Base-by-base conservation (phyloP, 2,797 vertebrate genomes). In the Denticeps clupeoides region DNA sequence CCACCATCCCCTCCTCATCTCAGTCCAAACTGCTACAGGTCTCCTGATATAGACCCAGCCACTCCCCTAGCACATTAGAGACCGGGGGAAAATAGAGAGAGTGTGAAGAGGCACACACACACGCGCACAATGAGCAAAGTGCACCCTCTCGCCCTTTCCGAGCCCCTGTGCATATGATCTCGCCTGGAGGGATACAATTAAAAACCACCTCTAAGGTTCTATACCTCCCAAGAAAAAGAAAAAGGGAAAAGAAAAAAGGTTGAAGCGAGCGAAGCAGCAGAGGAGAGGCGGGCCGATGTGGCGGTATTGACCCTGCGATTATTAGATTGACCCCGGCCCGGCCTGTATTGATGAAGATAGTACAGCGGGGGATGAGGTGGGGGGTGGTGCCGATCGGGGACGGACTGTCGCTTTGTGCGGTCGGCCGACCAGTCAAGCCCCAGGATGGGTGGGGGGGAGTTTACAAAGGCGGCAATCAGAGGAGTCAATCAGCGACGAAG, bases 261-360 rank as follows among this genome's bases (percentile, higher is more conserved):
- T n/a, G n/a, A n/a, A n/a, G n/a, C n/a, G n/a, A n/a, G n/a, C n/a
- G n/a, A n/a, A n/a, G n/a, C n/a, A n/a, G n/a, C n/a, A n/a, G n/a
- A n/a, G n/a, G n/a, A n/a, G 15, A 33, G 3, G 7, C 33, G 9
- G 18, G 15, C 37, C 33, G 81, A 78, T 79, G 21, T 73, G 71
- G 58, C 65, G 68, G 66, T 25, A 21, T 70, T 82, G 82, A 85
- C 81, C 83, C 77, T 64, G 56, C 84, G 81, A 84, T 87, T 86
- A 89, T 85, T 86, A 87, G 71, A 71, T 68, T 82, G 81, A 87
- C 79, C 82, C 74, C 78, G 67, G 77, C 64, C 69, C 78, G 67
- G 66, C 67, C 31, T 8, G 60, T 71, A 73, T 80, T 86, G 83
- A 89, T 80, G 78, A 85, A 81, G 69, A 74, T 58, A 69, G 68